Evolutionary conservation across 2,888 invertebrate genomes (phyloP).

Genomic region (Augochlorella aurata): DNA sequence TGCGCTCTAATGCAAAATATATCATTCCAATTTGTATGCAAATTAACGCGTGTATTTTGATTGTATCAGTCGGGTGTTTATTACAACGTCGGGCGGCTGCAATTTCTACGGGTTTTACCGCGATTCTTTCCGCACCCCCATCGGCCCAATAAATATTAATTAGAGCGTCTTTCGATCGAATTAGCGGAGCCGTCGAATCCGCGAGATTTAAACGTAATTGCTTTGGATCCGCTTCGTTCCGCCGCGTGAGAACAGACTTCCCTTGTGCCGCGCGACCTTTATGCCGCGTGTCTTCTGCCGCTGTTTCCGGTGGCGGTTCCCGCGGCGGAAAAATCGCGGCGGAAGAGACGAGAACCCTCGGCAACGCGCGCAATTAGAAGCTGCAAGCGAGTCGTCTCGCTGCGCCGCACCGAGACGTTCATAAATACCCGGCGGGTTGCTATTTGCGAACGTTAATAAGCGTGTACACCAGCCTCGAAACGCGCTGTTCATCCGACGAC

Average conservation of each 20-base stretch:
- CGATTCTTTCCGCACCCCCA: not conserved
- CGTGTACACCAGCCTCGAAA: conserved; percentile 22
- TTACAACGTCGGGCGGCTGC: conserved; percentile 33
- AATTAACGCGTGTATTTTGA: conserved; percentile 56
- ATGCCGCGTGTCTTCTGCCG: not conserved
- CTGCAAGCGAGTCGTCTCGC: conserved; percentile 14
- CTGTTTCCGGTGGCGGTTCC: not conserved
- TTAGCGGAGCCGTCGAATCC: conserved; percentile 30
- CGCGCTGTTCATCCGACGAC: conserved; percentile 13
- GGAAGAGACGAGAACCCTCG: conserved; percentile 19
- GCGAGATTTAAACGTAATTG: too few species aligned
- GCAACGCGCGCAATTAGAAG: conserved; percentile 49
- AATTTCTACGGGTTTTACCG: conserved; percentile 31
- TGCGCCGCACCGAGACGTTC: conserved; percentile 36
- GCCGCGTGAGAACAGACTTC: not conserved
- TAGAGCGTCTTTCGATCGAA: conserved; percentile 39
- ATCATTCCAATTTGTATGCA: conserved; percentile 56
- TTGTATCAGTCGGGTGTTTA: conserved; percentile 50
- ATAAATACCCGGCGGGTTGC: conserved; percentile 42
- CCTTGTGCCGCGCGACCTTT: not conserved
- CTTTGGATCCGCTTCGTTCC: not conserved
- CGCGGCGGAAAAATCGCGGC: not conserved
- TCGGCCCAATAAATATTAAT: conserved; percentile 44
- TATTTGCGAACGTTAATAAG: conserved; percentile 58
- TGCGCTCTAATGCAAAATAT: conserved; percentile 42